Percentiles rank a stretch among this genome's conserved stretches.
phyloP scores from a whole-genome alignment of 2,113 vertebrate genomes.

The Henicopernis longicauda region DNA sequence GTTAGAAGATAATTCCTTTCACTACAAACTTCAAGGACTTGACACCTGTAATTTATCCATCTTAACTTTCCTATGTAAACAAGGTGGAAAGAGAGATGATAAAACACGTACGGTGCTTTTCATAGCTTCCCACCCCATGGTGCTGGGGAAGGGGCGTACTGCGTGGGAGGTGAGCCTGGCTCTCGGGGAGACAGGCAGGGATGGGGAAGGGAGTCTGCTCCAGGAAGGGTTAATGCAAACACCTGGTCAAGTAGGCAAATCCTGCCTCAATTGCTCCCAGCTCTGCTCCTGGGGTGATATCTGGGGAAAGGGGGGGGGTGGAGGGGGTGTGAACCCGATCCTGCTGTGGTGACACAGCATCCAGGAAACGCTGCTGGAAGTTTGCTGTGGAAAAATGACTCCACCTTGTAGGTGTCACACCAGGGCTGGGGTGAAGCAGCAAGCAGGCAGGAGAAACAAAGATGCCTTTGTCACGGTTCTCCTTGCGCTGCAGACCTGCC shows the following conservation, averaged over 20 bases:
- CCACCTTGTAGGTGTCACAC: not conserved
- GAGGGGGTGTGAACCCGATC: accelerated
- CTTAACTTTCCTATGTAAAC: not conserved
- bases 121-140: not conserved
- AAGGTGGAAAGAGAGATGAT: not conserved
- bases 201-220: not conserved
- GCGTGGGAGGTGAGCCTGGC: not conserved
- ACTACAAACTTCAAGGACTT: not conserved
- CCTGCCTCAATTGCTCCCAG: not conserved
- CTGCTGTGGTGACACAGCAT: accelerated
- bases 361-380: not conserved
- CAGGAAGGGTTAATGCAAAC: not conserved
- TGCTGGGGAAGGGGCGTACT: accelerated
- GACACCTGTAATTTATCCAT: not conserved
- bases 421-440: not conserved
- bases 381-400: not conserved
- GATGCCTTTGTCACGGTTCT: not conserved
- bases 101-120: not conserved
- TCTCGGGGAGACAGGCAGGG: not conserved
- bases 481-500: not conserved
- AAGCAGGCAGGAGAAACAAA: constrained; percentile 14
- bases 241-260: not conserved
- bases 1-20: not conserved
- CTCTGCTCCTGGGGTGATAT: not conserved
- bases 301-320: not conserved